Conservation (phyloP, 1,140 invertebrate species). For the Bombus fervidus region DNA sequence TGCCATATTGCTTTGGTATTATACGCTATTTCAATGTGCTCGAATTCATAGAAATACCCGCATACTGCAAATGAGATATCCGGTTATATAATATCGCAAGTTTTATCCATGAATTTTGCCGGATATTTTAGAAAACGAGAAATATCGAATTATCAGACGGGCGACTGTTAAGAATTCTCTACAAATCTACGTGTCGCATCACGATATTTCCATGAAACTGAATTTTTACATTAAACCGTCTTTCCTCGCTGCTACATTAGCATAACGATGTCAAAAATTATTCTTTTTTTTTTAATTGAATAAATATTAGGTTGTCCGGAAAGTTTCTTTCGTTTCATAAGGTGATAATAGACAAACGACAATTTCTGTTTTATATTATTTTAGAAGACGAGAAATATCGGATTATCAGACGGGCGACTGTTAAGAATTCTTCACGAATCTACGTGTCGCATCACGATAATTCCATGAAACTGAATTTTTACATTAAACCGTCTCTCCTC, state of each 20-base stretch:
- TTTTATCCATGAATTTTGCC: constrained; percentile 47
- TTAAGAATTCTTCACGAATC: too few species aligned
- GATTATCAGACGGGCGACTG: too few species aligned
- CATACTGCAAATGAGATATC: constrained; percentile 62
- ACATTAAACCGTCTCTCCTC: rapidly evolving
- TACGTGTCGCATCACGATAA: too few species aligned
- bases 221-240: neutral
- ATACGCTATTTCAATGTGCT: constrained; percentile 63
- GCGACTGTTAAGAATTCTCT: neutral
- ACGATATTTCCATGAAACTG: neutral
- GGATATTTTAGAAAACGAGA: neutral
- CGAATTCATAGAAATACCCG: constrained; percentile 59
- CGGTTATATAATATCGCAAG: constrained; percentile 44
- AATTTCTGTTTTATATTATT: too few species aligned
- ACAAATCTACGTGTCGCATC: rapidly evolving
- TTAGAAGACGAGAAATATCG: too few species aligned
- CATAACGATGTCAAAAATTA: neutral
- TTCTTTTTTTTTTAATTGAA: too few species aligned
- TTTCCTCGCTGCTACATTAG: rapidly evolving
- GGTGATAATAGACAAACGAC: too few species aligned
- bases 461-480: too few species aligned
- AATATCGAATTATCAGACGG: neutral
- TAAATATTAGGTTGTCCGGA: too few species aligned
- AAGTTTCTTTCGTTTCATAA: too few species aligned
- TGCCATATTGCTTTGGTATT: constrained; percentile 59